phyloP scores from a whole-genome alignment of 2,113 vertebrate species.

The Silurus asotus region DNA sequence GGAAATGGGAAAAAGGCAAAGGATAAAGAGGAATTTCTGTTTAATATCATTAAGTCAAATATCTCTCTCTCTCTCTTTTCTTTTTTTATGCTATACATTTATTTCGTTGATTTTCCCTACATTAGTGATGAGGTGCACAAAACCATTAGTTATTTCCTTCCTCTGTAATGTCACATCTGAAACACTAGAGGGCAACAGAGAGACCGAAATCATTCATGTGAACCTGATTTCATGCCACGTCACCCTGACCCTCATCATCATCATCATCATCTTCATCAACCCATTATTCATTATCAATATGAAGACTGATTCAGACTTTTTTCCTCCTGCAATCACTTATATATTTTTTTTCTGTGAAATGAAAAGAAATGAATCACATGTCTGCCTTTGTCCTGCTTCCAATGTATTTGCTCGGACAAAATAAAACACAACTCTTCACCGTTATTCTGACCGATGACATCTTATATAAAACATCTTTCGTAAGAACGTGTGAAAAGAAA shows the following conservation, averaged over 20 bases:
- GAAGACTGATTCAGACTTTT: neutral
- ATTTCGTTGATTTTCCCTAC: neutral
- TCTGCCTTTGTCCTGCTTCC: neutral
- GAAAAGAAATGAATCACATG: neutral
- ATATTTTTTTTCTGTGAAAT: too few species aligned
- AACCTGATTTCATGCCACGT: neutral
- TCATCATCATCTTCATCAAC: neutral
- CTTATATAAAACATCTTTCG: neutral
- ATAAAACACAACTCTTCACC: too few species aligned
- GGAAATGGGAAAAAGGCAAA: too few species aligned
- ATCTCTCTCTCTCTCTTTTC: too few species aligned
- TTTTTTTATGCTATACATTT: neutral
- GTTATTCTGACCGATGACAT: neutral
- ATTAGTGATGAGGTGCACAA: neutral
- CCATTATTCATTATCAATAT: neutral
- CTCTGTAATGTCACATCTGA: neutral
- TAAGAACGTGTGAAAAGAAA: neutral
- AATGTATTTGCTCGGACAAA: neutral
- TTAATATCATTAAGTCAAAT: too few species aligned
- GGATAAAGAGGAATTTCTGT: too few species aligned
- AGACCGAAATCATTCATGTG: neutral
- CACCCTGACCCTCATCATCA: neutral
- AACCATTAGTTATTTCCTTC: neutral
- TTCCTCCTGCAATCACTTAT: neutral
- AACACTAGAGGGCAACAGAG: conserved; percentile 2